Evolutionary conservation across 2,113 vertebrate genomes (phyloP).

Genomic region (Centropus unirufus): DNA sequence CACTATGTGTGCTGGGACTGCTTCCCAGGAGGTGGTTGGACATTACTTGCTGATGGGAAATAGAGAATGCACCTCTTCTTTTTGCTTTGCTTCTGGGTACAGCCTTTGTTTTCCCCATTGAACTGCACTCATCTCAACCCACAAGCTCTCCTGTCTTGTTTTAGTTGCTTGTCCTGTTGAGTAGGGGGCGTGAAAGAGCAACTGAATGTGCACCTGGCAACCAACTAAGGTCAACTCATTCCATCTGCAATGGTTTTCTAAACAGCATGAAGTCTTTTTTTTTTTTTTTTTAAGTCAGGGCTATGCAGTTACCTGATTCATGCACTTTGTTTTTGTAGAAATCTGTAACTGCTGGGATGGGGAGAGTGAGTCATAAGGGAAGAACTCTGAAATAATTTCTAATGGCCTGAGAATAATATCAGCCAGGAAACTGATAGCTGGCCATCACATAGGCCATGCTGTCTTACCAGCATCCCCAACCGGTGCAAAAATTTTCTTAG

Average conservation of each 20-base stretch:
- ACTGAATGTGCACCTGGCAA: not conserved
- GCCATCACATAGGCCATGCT: not conserved
- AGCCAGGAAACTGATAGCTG: not conserved
- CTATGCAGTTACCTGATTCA: not conserved
- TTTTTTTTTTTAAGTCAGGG: not conserved
- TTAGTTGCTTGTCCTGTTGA: not conserved
- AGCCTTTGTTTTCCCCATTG: not conserved
- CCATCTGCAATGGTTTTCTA: not conserved
- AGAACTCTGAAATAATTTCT: not conserved
- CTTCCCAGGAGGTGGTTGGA: not conserved
- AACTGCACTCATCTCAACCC: not conserved
- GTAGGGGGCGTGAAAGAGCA: not conserved
- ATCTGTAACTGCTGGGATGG: not conserved
- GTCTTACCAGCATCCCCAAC: not conserved
- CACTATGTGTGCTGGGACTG: not conserved
- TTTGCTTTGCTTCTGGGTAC: not conserved
- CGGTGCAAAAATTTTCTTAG: not conserved
- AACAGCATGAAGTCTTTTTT: not conserved
- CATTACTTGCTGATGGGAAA: not conserved
- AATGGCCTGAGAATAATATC: not conserved
- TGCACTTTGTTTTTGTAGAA: not conserved
- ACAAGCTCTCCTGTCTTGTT: not conserved
- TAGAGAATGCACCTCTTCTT: not conserved
- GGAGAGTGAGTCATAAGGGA: not conserved
- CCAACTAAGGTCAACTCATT: not conserved